phyloP scores from a whole-genome alignment of 2,888 invertebrate species.

The Rhamnusium bicolor region DNA sequence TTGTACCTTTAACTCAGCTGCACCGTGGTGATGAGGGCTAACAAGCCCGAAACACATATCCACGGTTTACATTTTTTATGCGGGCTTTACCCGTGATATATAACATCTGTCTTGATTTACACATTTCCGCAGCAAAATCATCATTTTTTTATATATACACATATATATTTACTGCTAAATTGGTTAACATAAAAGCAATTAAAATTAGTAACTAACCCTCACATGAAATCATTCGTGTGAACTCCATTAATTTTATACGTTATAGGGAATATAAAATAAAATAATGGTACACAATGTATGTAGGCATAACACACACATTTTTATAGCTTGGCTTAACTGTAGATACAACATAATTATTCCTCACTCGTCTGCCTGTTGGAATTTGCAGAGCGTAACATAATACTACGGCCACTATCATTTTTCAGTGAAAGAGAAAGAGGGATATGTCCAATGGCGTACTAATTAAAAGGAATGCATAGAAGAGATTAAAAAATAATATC shows the following conservation, averaged over 20 bases:
- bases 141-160: too few species aligned
- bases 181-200: neutral
- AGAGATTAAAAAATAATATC: too few species aligned
- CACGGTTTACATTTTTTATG: too few species aligned
- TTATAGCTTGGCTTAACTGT: conserved; percentile 7
- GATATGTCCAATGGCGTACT: conserved; percentile 7
- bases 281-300: neutral
- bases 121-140: too few species aligned
- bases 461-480: neutral
- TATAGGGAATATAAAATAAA: neutral
- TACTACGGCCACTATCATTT: conserved; percentile 10
- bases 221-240: neutral
- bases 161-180: too few species aligned
- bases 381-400: conserved; percentile 26
- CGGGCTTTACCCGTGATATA: too few species aligned
- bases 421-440: conserved; percentile 9
- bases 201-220: neutral
- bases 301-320: neutral
- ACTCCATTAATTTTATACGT: neutral
- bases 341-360: conserved; percentile 21
- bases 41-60: too few species aligned
- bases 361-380: conserved; percentile 26
- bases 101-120: too few species aligned
- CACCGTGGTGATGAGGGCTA: too few species aligned
- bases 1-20: too few species aligned